A percentile compares a stretch with the other conserved stretches of the same genome.
These are phyloP conservation scores for Fabriciana adippe DNA, from an alignment of 2,888 invertebrate species.

Conservation along the genomic window DNA sequence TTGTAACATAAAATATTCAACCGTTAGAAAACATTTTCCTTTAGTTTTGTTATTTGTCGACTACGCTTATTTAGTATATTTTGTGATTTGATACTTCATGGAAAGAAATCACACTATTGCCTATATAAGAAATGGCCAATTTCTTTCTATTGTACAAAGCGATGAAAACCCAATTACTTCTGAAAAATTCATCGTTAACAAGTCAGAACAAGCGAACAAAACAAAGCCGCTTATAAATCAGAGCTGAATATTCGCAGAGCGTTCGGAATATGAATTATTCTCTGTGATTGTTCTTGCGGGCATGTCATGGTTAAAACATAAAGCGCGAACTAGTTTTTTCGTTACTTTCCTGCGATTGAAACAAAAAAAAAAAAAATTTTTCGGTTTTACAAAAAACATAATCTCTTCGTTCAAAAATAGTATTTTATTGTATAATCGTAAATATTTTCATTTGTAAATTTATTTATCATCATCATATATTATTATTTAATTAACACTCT, in stretches of 20 bases:
- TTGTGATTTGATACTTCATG: background rate
- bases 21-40: constrained; percentile 23
- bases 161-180: constrained; percentile 81
- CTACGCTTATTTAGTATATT: background rate
- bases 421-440: background rate
- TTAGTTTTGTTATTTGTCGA: background rate
- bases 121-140: background rate
- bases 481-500: constrained; percentile 59
- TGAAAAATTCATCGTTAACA: constrained; percentile 76
- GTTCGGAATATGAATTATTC: constrained; percentile 82
- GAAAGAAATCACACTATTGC: background rate
- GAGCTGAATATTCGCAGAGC: constrained; percentile 75
- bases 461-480: constrained; percentile 31
- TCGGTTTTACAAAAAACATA: constrained; percentile 63
- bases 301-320: constrained; percentile 82
- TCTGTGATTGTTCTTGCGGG: constrained; percentile 77
- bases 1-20: constrained; percentile 23
- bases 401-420: constrained; percentile 41
- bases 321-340: constrained; percentile 80
- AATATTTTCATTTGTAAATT: constrained; percentile 52
- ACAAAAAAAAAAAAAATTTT: constrained; percentile 55
- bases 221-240: constrained; percentile 72
- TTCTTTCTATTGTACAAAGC: constrained; percentile 33
- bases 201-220: constrained; percentile 55
- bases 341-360: constrained; percentile 58